Evolutionary conservation across 2,888 invertebrate species (phyloP).

Genomic region (Zhuqinia jingwanae): DNA sequence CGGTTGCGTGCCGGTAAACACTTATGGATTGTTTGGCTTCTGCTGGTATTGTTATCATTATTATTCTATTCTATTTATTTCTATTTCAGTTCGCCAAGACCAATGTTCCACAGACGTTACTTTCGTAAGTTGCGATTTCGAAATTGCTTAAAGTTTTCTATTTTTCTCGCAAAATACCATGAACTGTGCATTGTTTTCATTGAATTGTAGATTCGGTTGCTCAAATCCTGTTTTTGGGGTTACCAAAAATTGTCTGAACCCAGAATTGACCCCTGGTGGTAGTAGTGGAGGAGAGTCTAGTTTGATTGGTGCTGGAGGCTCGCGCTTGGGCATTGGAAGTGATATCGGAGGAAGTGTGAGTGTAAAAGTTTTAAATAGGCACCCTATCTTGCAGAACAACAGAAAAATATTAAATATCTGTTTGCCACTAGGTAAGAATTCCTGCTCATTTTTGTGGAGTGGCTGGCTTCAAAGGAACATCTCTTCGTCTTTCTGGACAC

Average conservation of each 20-base stretch:
- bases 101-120: constrained; percentile 81
- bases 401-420: too few relatives aligned
- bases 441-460: constrained; percentile 82
- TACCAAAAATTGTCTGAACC: constrained; percentile 71
- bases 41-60: too few relatives aligned
- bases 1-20: constrained; percentile 76
- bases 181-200: constrained; percentile 77
- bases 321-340: constrained; percentile 79
- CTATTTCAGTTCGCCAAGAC: constrained; percentile 80
- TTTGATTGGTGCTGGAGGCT: constrained; percentile 80
- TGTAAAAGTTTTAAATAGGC: too few relatives aligned
- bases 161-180: too few relatives aligned
- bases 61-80: too few relatives aligned
- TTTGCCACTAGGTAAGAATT: too few relatives aligned
- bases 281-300: constrained; percentile 72
- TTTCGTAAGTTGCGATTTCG: too few relatives aligned
- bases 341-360: constrained; percentile 83
- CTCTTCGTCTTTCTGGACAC: constrained; percentile 79
- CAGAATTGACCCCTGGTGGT: constrained; percentile 70
- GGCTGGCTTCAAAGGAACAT: constrained; percentile 81
- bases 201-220: constrained; percentile 71
- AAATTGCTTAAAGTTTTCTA: too few relatives aligned
- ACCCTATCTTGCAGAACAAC: too few relatives aligned
- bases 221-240: constrained; percentile 77
- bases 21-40: too few relatives aligned